phyloP scores from a whole-genome alignment of 35 echinoderm and acorn worm genomes.

The Anneissia japonica region DNA sequence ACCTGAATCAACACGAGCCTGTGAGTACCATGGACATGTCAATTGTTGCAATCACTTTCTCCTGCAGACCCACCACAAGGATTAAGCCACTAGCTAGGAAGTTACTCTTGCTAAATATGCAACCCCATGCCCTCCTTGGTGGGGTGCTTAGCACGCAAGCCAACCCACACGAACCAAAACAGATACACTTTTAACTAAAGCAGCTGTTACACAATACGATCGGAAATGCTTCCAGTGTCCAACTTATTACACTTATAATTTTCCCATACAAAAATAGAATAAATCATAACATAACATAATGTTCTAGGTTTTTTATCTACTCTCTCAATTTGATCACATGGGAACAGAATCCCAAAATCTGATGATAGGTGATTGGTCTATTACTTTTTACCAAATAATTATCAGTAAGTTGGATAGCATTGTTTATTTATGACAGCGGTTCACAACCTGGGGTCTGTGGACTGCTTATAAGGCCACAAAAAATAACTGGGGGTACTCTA shows the following conservation, averaged over 20 bases:
- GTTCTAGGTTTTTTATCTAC: too few relatives aligned
- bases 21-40: not conserved
- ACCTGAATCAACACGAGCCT: not conserved
- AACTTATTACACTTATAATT: not conserved
- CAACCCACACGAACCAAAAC: not conserved
- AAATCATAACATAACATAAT: not conserved
- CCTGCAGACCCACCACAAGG: not conserved
- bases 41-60: not conserved
- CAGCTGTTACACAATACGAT: not conserved
- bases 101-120: slow-evolving; percentile 1
- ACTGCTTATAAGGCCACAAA: too few relatives aligned
- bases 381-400: too few relatives aligned
- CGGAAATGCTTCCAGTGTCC: not conserved
- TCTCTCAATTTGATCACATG: too few relatives aligned
- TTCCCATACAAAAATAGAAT: not conserved
- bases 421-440: too few relatives aligned
- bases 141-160: not conserved
- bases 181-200: not conserved
- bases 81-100: not conserved
- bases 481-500: too few relatives aligned
- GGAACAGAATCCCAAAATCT: too few relatives aligned
- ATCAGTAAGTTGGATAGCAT: too few relatives aligned
- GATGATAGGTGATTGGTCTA: too few relatives aligned
- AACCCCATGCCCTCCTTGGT: not conserved
- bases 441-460: too few relatives aligned